Percentiles rank a stretch among this genome's conserved stretches.
Conservation (phyloP, 2,888 invertebrate genomes). For the Andrena haemorrhoa region DNA sequence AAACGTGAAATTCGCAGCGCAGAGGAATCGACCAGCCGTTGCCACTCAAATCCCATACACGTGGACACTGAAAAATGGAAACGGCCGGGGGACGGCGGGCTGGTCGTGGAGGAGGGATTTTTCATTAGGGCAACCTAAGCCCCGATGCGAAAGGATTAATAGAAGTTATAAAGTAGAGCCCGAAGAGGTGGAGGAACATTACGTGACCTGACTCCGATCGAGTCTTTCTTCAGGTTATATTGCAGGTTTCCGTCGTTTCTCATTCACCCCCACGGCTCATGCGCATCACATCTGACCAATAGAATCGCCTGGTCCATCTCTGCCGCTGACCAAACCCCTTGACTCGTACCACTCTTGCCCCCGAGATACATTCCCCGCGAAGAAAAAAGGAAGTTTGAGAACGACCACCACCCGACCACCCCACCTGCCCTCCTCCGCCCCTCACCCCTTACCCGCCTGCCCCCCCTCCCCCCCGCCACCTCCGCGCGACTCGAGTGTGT, state of each 20-base stretch:
- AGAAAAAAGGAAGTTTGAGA: slow-evolving; percentile 77
- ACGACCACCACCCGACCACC: slow-evolving; percentile 34
- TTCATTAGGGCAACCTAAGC: slow-evolving; percentile 80
- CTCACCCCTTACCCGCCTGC: background rate
- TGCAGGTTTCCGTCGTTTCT: slow-evolving; percentile 84
- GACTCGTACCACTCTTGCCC: slow-evolving; percentile 77
- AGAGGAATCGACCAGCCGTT: slow-evolving; percentile 22
- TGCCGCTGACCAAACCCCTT: slow-evolving; percentile 83
- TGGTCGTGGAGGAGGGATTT: slow-evolving; percentile 75
- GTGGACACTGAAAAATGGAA: slow-evolving; percentile 50
- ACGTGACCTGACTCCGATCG: slow-evolving; percentile 85
- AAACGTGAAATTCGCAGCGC: background rate
- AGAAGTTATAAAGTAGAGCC: slow-evolving; percentile 85
- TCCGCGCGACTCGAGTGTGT: slow-evolving; percentile 68
- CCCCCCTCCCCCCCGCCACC: background rate
- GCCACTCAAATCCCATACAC: slow-evolving; percentile 18
- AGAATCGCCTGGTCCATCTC: slow-evolving; percentile 84
- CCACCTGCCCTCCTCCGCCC: background rate
- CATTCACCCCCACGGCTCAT: slow-evolving; percentile 83
- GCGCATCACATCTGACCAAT: slow-evolving; percentile 85
- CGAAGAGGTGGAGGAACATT: slow-evolving; percentile 84
- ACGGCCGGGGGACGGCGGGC: slow-evolving; percentile 29
- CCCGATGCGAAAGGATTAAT: slow-evolving; percentile 84
- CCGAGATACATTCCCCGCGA: slow-evolving; percentile 78
- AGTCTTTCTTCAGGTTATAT: slow-evolving; percentile 85